A percentile compares a stretch with the other conserved stretches of the same genome.
phyloP scores from a whole-genome alignment of 2,797 vertebrate species.

The Acrossocheilus wenchowensis region DNA sequence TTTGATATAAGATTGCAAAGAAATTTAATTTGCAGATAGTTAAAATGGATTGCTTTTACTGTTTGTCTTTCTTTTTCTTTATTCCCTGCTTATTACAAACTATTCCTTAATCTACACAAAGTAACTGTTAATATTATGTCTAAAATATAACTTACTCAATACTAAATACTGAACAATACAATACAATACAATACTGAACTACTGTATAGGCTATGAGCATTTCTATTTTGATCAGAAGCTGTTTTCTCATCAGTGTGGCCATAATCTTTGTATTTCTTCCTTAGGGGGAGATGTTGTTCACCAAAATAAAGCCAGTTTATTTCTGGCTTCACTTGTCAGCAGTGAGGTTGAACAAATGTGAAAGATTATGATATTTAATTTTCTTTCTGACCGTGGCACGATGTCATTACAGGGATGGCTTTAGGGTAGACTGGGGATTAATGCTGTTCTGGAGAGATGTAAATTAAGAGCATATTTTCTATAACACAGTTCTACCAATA shows the following conservation, averaged over 20 bases:
- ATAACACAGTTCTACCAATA: constrained; percentile 23
- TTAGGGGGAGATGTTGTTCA: constrained; percentile 59
- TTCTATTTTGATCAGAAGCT: constrained; percentile 8
- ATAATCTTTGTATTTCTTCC: constrained; percentile 56
- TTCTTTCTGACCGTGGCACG: constrained; percentile 22
- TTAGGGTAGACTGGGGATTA: constrained; percentile 15
- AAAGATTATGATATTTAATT: constrained; percentile 27
- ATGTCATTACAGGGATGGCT: constrained; percentile 29
- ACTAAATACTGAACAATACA: no score
- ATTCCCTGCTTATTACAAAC: background rate
- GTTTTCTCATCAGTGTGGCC: constrained; percentile 32
- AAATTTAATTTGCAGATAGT: background rate
- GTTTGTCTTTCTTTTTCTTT: background rate
- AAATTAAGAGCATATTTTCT: constrained; percentile 18
- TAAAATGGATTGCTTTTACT: background rate
- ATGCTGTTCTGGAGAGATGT: constrained; percentile 31
- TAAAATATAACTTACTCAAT: background rate
- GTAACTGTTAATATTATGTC: background rate
- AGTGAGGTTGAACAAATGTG: constrained; percentile 17
- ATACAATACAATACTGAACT: no score
- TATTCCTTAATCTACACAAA: background rate
- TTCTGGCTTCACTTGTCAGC: constrained; percentile 29
- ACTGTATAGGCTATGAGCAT: background rate
- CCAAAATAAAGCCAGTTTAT: constrained; percentile 65
- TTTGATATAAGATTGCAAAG: background rate